Base-by-base conservation (phyloP, 2,888 invertebrate species). In the Emmelina monodactyla region DNA sequence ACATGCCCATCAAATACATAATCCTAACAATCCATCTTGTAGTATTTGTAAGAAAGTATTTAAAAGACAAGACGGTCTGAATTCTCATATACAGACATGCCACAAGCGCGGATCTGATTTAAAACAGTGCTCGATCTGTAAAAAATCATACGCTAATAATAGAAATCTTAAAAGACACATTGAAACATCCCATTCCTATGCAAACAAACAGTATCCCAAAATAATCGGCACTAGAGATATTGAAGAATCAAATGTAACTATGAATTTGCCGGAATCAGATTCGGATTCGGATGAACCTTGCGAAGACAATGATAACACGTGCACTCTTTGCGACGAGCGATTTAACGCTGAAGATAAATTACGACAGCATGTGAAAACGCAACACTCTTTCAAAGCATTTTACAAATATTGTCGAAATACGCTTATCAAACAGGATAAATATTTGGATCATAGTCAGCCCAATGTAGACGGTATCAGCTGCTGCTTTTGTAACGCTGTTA, bases 341-440 rank as follows among this genome's bases (percentile, higher is more conserved):
- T 76, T 62, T 22, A 46, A 48, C 0, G 51, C 56, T 5, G 75
- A 75, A 35, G 37, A 49, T 0, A 10, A 37, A 1, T 38, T 76
- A 9, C 45, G 75, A 0, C 57, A 56, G 3, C 75, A 76, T 33
- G 46, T 73, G 0, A 75, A 71, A 46, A 35, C 32, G 0, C 55
- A 63, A 0, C 75, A 76, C 41, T 49, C 66, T 0, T 75, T 76
- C 10, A 55, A 66, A 33, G 50, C 47, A 0, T 76, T 72, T 32
- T 72, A 73, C 22, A 51, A 55, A 9, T 72, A 72, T 25, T 75
- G 76, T 43, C 66, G 49, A 30, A 55, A 51, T 10, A 58, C 56
- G 0, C 41, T 75, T 0, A 15, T 64, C 2, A 62, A 53, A 33
- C 51, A 54, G 9, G 19, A 5, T 19, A 9, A 2, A 44, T 45